A percentile compares a stretch with the other conserved stretches of the same genome.
These are phyloP conservation scores for Zaprionus ornatus DNA, from an alignment of 1,140 invertebrate genomes.

Conservation along the genomic window DNA sequence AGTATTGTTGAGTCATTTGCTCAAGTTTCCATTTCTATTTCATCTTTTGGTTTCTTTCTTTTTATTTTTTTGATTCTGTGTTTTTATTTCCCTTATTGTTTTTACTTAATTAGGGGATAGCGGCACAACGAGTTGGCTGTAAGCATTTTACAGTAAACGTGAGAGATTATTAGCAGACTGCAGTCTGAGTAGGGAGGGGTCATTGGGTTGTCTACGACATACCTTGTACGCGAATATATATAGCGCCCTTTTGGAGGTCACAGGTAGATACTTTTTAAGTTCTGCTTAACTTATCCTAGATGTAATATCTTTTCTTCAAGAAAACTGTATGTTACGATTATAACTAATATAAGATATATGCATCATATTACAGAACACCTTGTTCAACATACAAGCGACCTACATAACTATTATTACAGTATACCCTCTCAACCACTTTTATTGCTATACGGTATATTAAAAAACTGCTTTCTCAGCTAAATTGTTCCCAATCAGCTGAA, in stretches of 20 bases:
- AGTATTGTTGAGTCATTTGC: slow-evolving; percentile 45
- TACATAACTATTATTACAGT: no score
- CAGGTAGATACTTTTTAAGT: no score
- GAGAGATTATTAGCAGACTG: slow-evolving; percentile 23
- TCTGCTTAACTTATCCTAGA: no score
- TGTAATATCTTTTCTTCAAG: no score
- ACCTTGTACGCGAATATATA: not conserved
- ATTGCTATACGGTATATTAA: not conserved
- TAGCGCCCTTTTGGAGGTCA: no score
- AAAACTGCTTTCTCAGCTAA: not conserved
- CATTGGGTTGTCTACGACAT: not conserved
- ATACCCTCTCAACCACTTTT: not conserved
- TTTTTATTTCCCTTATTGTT: slow-evolving; percentile 8
- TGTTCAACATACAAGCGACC: no score
- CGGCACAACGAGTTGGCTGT: not conserved
- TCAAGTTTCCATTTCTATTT: slow-evolving; percentile 26
- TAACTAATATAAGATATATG: no score
- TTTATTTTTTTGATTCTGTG: not conserved
- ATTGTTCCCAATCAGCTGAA: not conserved
- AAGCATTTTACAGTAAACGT: not conserved
- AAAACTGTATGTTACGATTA: no score
- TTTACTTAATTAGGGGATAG: slow-evolving; percentile 39
- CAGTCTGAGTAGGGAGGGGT: not conserved
- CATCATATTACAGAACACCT: no score
- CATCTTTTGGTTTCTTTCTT: slow-evolving; percentile 9